Conservation (phyloP, 2,888 invertebrate genomes). For the Byasa hedistus region DNA sequence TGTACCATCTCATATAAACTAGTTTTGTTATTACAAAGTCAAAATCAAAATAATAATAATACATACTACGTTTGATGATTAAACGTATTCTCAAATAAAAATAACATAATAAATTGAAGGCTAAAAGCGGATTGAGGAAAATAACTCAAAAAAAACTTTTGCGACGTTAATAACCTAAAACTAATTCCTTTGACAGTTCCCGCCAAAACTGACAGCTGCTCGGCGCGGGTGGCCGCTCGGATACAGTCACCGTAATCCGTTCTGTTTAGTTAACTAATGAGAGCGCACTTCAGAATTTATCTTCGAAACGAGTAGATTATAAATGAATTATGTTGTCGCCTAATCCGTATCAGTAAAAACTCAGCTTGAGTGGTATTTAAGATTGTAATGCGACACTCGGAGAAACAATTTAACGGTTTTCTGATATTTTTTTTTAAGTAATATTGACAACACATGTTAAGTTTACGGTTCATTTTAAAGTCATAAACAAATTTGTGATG, state of each 20-base stretch:
- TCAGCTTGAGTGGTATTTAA: slow-evolving; percentile 38
- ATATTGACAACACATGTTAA: slow-evolving; percentile 12
- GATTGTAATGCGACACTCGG: slow-evolving; percentile 40
- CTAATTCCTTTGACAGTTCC: slow-evolving; percentile 28
- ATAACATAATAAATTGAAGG: too few species aligned
- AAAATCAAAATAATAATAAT: too few species aligned
- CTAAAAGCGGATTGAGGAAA: background rate
- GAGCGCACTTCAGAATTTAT: slow-evolving; percentile 40
- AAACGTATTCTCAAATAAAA: too few species aligned
- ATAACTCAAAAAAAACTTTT: background rate
- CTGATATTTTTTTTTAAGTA: slow-evolving; percentile 20
- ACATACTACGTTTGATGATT: too few species aligned
- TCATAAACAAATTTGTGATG: too few species aligned
- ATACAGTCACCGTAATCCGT: slow-evolving; percentile 58
- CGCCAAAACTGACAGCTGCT: slow-evolving; percentile 54
- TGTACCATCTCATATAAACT: too few species aligned
- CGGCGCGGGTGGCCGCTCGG: slow-evolving; percentile 61
- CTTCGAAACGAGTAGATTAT: slow-evolving; percentile 32
- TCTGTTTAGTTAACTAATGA: slow-evolving; percentile 61
- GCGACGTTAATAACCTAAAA: slow-evolving; percentile 21
- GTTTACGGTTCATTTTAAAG: background rate
- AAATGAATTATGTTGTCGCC: slow-evolving; percentile 37
- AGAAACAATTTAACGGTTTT: slow-evolving; percentile 35
- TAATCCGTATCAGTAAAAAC: slow-evolving; percentile 41
- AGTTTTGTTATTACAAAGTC: too few species aligned